These are phyloP conservation scores for Erpobdella octoculata DNA, from an alignment of 2,888 invertebrate genomes.

Conservation along the genomic window DNA sequence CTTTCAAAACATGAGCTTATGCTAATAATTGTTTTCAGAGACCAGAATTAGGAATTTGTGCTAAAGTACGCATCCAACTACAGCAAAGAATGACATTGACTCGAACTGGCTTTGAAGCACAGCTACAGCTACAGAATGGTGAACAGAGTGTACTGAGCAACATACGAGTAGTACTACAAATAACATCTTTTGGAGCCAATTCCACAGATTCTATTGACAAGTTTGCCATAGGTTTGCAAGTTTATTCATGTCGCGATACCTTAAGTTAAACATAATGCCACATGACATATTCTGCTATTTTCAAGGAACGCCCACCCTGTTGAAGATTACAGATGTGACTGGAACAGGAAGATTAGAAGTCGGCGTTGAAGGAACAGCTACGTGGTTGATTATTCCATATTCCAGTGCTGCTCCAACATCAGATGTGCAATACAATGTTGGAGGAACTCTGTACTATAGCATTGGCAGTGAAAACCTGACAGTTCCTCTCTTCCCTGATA, in stretches of 20 bases:
- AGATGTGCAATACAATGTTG: slow-evolving; percentile 39
- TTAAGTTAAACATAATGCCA: no score
- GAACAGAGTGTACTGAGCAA: slow-evolving; percentile 24
- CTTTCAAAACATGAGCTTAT: no score
- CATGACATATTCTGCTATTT: no score
- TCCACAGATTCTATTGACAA: background rate
- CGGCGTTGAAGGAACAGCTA: slow-evolving; percentile 32
- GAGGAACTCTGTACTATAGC: slow-evolving; percentile 40
- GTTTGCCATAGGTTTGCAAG: slow-evolving; percentile 29
- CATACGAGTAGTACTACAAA: slow-evolving; percentile 30
- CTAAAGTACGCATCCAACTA: slow-evolving; percentile 34
- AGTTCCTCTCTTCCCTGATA: slow-evolving; percentile 40
- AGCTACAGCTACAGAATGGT: slow-evolving; percentile 33
- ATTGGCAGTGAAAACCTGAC: slow-evolving; percentile 38
- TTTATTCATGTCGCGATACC: no score
- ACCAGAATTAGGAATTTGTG: slow-evolving; percentile 32
- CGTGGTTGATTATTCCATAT: slow-evolving; percentile 42
- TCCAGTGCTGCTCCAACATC: slow-evolving; percentile 38
- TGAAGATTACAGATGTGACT: slow-evolving; percentile 38
- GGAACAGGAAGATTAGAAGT: slow-evolving; percentile 37
- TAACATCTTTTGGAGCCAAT: slow-evolving; percentile 1
- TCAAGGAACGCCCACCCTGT: slow-evolving; percentile 37
- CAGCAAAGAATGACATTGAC: slow-evolving; percentile 31
- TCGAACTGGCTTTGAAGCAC: slow-evolving; percentile 32
- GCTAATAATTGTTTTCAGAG: slow-evolving; percentile 1